These are phyloP conservation scores for Heliconius charithonia DNA, from an alignment of 2,888 invertebrate genomes.

Conservation along the genomic window DNA sequence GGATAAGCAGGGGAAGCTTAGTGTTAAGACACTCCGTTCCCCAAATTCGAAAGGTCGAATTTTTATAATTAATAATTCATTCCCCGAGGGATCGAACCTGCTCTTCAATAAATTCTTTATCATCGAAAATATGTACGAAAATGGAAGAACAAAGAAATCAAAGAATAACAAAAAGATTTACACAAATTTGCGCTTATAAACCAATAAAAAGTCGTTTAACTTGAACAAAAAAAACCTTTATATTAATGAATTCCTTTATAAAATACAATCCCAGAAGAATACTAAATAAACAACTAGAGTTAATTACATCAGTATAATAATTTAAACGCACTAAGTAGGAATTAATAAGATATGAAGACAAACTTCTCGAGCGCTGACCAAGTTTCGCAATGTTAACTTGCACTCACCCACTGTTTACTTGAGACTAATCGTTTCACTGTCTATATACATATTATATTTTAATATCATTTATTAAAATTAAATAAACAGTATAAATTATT, in stretches of 20 bases:
- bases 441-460: too few relatives aligned
- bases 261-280: background rate
- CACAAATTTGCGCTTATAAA: background rate
- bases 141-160: too few relatives aligned
- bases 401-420: background rate
- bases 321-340: background rate
- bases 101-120: too few relatives aligned
- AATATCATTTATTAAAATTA: too few relatives aligned
- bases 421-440: background rate
- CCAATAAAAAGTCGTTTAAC: background rate
- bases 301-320: constrained; percentile 3
- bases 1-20: too few relatives aligned
- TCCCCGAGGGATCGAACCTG: too few relatives aligned
- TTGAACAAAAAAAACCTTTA: background rate
- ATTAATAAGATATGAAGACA: constrained; percentile 11
- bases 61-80: too few relatives aligned
- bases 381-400: constrained; percentile 15
- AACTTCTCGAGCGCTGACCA: constrained; percentile 5
- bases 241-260: background rate
- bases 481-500: too few relatives aligned
- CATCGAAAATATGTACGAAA: too few relatives aligned
- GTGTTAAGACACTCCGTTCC: too few relatives aligned
- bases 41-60: too few relatives aligned
- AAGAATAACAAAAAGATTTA: background rate
- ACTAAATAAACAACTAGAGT: background rate